A percentile compares a stretch with the other conserved stretches of the same genome.
Conservation (phyloP, 2,888 invertebrate genomes). For the Hydropsyche betteni region DNA sequence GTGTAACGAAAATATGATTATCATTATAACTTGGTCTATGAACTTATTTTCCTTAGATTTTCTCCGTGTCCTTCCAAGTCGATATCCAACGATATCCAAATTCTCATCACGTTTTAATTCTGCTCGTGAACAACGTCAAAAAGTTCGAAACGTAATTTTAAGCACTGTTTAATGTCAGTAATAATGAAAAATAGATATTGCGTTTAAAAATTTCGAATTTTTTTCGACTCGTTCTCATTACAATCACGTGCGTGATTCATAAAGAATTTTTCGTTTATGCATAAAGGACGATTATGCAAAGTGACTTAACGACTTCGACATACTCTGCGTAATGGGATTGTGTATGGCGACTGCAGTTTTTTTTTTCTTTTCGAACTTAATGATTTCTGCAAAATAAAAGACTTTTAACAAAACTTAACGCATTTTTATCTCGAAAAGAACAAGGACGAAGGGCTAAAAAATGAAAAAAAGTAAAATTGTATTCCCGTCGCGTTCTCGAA, state of each 20-base stretch:
- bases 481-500: background rate
- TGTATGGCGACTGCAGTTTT: background rate
- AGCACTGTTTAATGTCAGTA: background rate
- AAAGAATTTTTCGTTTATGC: background rate
- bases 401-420: no score
- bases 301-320: constrained; percentile 9
- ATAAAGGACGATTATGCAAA: background rate
- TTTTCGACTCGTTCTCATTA: no score
- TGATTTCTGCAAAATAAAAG: no score
- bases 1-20: no score
- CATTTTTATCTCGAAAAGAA: no score
- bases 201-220: background rate
- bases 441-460: background rate
- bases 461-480: background rate
- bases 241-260: no score
- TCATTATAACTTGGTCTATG: no score
- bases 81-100: background rate
- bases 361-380: no score
- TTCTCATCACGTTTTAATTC: constrained; percentile 2
- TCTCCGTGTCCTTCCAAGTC: no score
- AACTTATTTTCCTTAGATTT: no score
- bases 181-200: constrained; percentile 20
- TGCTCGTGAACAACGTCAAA: background rate
- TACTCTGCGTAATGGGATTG: background rate
- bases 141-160: background rate